Evolutionary conservation across 2,888 invertebrate genomes (phyloP).

Genomic region (Nymphalis urticae): DNA sequence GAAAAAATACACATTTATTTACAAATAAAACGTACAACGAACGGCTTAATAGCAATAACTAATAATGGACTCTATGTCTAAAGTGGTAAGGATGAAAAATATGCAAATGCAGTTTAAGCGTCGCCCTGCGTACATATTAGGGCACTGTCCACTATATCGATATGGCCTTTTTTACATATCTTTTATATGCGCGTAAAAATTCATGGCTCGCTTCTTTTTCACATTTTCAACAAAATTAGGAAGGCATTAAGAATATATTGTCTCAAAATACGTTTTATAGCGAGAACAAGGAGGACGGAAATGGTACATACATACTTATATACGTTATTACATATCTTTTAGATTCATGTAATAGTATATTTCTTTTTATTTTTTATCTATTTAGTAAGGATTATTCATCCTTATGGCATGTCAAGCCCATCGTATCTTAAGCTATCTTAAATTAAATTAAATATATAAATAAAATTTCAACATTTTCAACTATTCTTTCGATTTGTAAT

Average conservation of each 20-base stretch:
- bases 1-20: slow-evolving; percentile 52
- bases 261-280: slow-evolving; percentile 10
- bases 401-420: too few relatives aligned
- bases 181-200: slow-evolving; percentile 32
- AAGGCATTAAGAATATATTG: slow-evolving; percentile 24
- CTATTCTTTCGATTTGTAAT: too few relatives aligned
- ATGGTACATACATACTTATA: not conserved
- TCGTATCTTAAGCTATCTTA: too few relatives aligned
- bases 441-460: too few relatives aligned
- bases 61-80: not conserved
- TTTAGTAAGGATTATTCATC: too few relatives aligned
- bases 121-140: not conserved
- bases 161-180: slow-evolving; percentile 19
- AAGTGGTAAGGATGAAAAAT: not conserved
- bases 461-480: too few relatives aligned
- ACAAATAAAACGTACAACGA: slow-evolving; percentile 51
- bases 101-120: not conserved
- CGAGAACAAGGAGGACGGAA: not conserved
- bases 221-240: slow-evolving; percentile 14
- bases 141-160: slow-evolving; percentile 2
- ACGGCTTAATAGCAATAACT: not conserved
- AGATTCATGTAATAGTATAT: too few relatives aligned
- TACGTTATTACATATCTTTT: too few relatives aligned
- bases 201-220: slow-evolving; percentile 28
- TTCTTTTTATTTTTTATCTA: too few relatives aligned